Conservation (phyloP, 2,113 vertebrate genomes). For the Echinops telfairi region DNA sequence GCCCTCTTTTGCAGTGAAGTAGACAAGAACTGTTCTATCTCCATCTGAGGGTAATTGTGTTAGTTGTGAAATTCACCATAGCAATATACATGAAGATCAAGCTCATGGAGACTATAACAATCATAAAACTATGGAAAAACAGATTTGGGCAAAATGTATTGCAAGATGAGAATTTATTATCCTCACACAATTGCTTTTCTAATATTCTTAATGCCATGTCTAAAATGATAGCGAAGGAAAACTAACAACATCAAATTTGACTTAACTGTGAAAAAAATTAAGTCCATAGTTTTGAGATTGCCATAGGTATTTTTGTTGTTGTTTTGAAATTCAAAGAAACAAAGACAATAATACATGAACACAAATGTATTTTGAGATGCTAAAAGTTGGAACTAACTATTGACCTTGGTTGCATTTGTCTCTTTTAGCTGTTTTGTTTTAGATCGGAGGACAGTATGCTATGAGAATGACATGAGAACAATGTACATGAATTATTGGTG, state of each 20-base stretch:
- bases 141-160: conserved; percentile 27
- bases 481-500: too few species aligned
- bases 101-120: conserved; percentile 70
- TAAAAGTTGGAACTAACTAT: accelerated
- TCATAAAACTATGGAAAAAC: conserved; percentile 45
- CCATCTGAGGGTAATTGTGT: conserved; percentile 34
- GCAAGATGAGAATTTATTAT: background rate
- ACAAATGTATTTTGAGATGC: background rate
- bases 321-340: conserved; percentile 31
- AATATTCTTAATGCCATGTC: background rate
- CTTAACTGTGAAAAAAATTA: background rate
- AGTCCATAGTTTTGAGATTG: background rate
- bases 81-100: background rate
- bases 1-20: background rate
- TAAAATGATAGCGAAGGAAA: background rate
- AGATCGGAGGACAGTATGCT: accelerated
- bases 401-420: accelerated
- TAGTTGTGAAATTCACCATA: conserved; percentile 52
- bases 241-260: background rate
- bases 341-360: background rate
- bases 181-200: background rate
- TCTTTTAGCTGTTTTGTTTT: background rate
- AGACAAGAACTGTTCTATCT: background rate
- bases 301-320: background rate
- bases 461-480: accelerated